A percentile compares a stretch with the other conserved stretches of the same genome.
Evolutionary conservation across 2,113 vertebrate genomes (phyloP).

Genomic region (Pterophyllum scalare): DNA sequence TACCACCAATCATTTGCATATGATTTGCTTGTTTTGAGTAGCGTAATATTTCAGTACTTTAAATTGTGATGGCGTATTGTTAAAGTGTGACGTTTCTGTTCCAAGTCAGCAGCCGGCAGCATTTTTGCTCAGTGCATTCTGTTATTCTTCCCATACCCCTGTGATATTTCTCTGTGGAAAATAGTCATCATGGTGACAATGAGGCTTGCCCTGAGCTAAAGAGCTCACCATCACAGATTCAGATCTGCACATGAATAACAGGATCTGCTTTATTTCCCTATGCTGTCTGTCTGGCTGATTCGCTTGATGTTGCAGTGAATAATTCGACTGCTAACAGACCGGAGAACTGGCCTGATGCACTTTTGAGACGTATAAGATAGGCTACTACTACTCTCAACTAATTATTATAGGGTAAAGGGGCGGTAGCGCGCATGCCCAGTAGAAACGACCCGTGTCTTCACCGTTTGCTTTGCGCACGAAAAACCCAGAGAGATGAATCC

Average conservation of each 20-base stretch:
- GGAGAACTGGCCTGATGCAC: background rate
- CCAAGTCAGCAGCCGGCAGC: background rate
- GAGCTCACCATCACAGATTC: background rate
- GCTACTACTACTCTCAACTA: background rate
- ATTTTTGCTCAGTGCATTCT: background rate
- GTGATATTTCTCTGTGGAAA: constrained; percentile 14
- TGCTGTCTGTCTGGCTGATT: background rate
- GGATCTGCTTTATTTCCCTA: background rate
- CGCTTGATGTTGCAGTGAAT: background rate
- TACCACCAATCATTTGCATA: background rate
- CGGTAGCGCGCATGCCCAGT: constrained; percentile 61
- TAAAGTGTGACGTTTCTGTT: background rate
- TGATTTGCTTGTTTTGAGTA: background rate
- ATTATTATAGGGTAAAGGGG: constrained; percentile 27
- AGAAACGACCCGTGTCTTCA: background rate
- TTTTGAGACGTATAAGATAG: background rate
- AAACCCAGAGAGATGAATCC: constrained; percentile 48
- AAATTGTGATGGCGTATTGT: background rate
- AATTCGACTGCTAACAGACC: background rate
- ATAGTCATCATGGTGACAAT: background rate
- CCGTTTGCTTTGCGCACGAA: constrained; percentile 23
- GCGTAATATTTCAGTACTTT: background rate
- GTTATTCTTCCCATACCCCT: background rate
- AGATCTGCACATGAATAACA: background rate
- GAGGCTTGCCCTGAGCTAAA: constrained; percentile 1